Conservation (phyloP, 2,888 invertebrate species). For the Oligia strigilis region DNA sequence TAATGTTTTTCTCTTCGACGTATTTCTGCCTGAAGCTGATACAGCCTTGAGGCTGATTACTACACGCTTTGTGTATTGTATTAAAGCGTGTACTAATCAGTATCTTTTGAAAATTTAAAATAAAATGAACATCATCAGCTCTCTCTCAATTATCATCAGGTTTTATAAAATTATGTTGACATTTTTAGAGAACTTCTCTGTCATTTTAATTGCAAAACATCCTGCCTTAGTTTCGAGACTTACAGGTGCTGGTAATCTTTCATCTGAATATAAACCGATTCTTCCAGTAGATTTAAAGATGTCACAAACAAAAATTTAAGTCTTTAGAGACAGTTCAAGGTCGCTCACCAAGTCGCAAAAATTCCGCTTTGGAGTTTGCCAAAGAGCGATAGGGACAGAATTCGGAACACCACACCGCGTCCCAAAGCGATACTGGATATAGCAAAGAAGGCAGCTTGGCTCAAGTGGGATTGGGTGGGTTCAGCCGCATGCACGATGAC, state of each 20-base stretch:
- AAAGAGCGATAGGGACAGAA: neutral
- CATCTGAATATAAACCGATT: neutral
- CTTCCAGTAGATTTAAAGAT: neutral
- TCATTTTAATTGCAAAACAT: neutral
- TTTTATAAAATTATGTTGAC: neutral
- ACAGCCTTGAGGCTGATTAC: neutral
- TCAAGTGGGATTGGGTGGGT: neutral
- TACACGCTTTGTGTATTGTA: neutral
- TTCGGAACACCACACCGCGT: too few relatives aligned
- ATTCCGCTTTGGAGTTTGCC: neutral
- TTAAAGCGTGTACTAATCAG: neutral
- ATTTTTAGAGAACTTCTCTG: too few relatives aligned
- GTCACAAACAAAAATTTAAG: neutral
- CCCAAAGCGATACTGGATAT: neutral
- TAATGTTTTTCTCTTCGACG: neutral
- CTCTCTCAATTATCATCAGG: neutral
- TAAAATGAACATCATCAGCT: neutral
- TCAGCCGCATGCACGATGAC: neutral
- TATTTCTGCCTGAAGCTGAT: neutral
- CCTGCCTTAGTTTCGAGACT: neutral
- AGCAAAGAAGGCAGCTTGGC: neutral
- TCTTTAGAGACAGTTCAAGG: neutral
- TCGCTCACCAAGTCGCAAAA: neutral
- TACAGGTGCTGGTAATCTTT: neutral
- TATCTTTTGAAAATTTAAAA: neutral